Percentiles rank a stretch among this genome's conserved stretches.
These are phyloP conservation scores for Saturnia japonica DNA, from an alignment of 2,888 invertebrate genomes.

Conservation along the genomic window DNA sequence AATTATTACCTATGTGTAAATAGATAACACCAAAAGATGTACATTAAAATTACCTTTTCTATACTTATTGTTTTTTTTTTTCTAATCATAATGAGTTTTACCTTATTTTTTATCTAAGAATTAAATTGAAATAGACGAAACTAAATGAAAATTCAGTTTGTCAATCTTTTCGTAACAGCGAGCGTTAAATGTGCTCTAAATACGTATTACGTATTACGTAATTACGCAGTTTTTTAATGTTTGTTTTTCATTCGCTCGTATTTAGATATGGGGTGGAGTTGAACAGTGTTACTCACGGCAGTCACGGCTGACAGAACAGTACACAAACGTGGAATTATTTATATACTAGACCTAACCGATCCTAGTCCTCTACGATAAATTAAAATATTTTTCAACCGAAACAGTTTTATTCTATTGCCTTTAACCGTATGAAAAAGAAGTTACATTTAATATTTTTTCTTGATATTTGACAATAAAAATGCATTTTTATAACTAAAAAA, in stretches of 20 bases:
- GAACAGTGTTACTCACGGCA: background rate
- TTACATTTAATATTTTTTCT: too few relatives aligned
- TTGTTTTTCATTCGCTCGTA: slow-evolving; percentile 16
- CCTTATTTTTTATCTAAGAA: background rate
- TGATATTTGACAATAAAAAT: too few relatives aligned
- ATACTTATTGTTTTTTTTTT: background rate
- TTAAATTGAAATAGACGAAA: background rate
- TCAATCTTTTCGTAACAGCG: background rate
- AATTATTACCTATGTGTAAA: too few relatives aligned
- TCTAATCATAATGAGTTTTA: background rate
- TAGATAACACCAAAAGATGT: too few relatives aligned
- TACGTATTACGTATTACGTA: too few relatives aligned
- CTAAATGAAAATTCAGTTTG: background rate
- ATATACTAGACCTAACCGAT: background rate
- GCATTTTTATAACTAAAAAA: too few relatives aligned
- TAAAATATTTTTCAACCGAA: background rate
- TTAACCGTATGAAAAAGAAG: too few relatives aligned
- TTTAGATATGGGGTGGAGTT: slow-evolving; percentile 17
- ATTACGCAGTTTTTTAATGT: slow-evolving; percentile 13
- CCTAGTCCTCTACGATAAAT: background rate
- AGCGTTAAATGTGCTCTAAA: slow-evolving; percentile 16
- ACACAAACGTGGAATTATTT: slow-evolving; percentile 16
- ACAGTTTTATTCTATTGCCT: background rate
- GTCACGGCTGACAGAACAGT: slow-evolving; percentile 8
- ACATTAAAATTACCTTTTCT: background rate